Evolutionary conservation across 2,113 vertebrate genomes (phyloP), one percentile per base, ranked within the genome.

Genomic region (Dipodomys stephensi): DNA sequence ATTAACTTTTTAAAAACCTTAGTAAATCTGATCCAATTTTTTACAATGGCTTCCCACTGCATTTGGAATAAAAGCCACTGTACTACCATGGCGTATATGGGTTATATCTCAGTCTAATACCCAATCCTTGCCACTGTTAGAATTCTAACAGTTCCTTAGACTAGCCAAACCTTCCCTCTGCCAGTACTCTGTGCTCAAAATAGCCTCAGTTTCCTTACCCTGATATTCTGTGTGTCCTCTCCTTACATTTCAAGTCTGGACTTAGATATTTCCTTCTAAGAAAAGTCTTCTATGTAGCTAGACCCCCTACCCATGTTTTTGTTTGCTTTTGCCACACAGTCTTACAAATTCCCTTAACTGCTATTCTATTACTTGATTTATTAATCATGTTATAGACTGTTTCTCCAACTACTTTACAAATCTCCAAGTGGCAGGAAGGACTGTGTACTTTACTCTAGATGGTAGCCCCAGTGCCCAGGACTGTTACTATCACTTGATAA

Each of bases 191-290:
- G 71, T 30, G 71, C 35, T 35, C 18, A 1, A 3, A 15, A 1
- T 46, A 15, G 10, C 49, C 62, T 64, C 15, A 25, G 15, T 79
- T 57, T 80, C 83, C 82, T 46, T 30, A 49, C 16, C 39, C 25
- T 90, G 27, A 4, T 60, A 19, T 32, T 88, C 27, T 49, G 27
- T 53, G 25, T 1, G 6, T 4, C 25, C 19, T 28, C 28, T 77
- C 67, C 60, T 35, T 15, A 84, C 68, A 20, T 32, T 46, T 79
- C 13, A 86, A 18, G 44, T 1, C 39, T n/a, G 27, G 49, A 30
- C 13, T 32, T 57, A 71, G 88, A 28, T n/a, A 44, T 16, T 91
- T 83, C 86, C 82, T 79, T 80, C 69, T 30, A 80, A 83, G 67
- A n/a, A 7, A 39, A 77, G 67, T 10, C 35, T 91, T 90, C 35